Percentiles rank a stretch among this genome's conserved stretches.
Conservation (phyloP, 2,797 vertebrate genomes). For the Neosilurus hyrtlii region DNA sequence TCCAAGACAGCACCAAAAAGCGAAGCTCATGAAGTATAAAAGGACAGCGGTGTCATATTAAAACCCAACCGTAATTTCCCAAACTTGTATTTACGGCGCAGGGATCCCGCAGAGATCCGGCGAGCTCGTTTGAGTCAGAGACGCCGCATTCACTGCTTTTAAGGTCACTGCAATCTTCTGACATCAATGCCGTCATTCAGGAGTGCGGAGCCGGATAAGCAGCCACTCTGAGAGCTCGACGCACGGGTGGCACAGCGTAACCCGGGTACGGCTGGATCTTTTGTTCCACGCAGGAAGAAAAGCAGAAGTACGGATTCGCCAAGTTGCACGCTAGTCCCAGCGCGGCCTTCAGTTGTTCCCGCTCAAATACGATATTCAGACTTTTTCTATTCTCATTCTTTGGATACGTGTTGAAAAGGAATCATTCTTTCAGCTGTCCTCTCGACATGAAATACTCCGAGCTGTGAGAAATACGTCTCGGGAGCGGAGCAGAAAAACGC, state of each 20-base stretch:
- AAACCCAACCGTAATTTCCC: background rate
- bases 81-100: background rate
- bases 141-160: constrained; percentile 10
- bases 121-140: background rate
- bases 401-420: background rate
- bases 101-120: constrained; percentile 14
- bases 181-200: constrained; percentile 36
- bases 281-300: background rate
- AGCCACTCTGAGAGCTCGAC: constrained; percentile 31
- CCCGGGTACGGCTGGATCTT: constrained; percentile 5
- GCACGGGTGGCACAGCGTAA: constrained; percentile 17
- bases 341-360: constrained; percentile 10
- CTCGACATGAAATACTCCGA: background rate
- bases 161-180: constrained; percentile 33
- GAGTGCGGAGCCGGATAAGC: constrained; percentile 35
- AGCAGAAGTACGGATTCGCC: background rate
- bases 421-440: constrained; percentile 21
- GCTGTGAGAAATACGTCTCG: constrained; percentile 22
- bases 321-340: background rate
- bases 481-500: constrained; percentile 39
- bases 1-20: background rate
- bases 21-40: background rate
- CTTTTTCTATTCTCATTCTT: constrained; percentile 14
- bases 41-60: background rate
- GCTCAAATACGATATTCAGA: background rate